Evolutionary conservation across 1,140 invertebrate species (phyloP), one percentile per base, ranked within the genome.

Genomic region (Dryas iulia): DNA sequence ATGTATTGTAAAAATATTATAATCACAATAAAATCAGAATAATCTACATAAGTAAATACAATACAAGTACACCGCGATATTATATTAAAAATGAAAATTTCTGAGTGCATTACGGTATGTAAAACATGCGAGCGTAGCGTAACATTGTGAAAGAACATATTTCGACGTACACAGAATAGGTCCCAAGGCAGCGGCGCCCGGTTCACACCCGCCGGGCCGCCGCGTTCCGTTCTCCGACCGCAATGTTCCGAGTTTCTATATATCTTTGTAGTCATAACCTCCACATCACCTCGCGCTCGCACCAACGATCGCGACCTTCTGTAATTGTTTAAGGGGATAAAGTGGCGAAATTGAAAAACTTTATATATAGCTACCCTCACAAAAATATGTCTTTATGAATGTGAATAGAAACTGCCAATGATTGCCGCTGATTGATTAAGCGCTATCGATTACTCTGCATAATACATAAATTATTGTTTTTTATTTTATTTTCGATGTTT

Each of bases 251-350:
- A 66, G 78, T 77, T 76, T 81, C 76, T 77, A 79, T 78, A 81
- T 76, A 78, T 82, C 82, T 86, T 86, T 18, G 35, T 84, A 76
- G 84, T 78, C 72, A 74, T 85, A 87, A 87, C 82, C 85, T 87
- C 82, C 73, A 76, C 77, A 80, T 84, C 73, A 79, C 80, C 79
- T 78, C 82, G 74, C 69, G 69, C 67, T 77, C 71, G 69, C 70
- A 73, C 74, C 72, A 70, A 59, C 77, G 70, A 68, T 70, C 73
- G 64, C 61, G 79, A 78, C 81, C 73, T 81, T 83, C 73, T 57
- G 47, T 64, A 70, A 53, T 67, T 66, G 47, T 68, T 61, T 59
- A 33, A 57, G 39, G 52, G 66, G 28, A 56, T 59, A 30, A 39
- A 39, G 23, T 53, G 39, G 47, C 39, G 24, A 24, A 31, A 54